phyloP scores from a whole-genome alignment of 2,113 vertebrate species.

The Illadopsis cleaveri region DNA sequence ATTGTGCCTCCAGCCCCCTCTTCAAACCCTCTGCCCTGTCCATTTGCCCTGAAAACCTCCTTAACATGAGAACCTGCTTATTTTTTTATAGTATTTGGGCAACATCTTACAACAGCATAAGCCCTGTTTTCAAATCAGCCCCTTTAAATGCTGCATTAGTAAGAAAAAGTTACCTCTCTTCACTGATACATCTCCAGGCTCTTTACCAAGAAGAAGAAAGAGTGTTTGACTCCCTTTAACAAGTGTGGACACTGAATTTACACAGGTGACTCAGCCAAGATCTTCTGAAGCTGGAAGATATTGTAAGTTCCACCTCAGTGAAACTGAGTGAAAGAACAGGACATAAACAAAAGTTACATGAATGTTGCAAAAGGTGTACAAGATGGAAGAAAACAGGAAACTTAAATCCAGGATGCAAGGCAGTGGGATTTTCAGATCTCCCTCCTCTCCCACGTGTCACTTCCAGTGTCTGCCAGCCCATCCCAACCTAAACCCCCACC shows the following conservation, averaged over 20 bases:
- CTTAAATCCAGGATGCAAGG: not conserved
- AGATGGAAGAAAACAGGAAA: not conserved
- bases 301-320: not conserved
- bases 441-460: too few relatives aligned
- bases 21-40: not conserved
- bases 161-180: not conserved
- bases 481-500: not conserved
- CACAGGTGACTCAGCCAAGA: not conserved
- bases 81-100: not conserved
- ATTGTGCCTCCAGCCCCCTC: not conserved
- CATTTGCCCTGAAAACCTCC: not conserved
- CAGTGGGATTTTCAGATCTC: not conserved
- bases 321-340: not conserved
- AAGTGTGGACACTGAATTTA: not conserved
- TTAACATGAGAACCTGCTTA: not conserved
- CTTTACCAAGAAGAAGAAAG: not conserved
- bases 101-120: not conserved
- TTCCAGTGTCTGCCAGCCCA: not conserved
- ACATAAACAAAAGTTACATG: fast-evolving
- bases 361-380: not conserved
- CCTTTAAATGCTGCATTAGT: not conserved
- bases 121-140: not conserved
- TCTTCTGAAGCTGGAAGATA: not conserved
- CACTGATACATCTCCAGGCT: not conserved
- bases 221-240: not conserved